Evolutionary conservation across 2,797 vertebrate species (phyloP).

Genomic region (Sebastiscus tertius): DNA sequence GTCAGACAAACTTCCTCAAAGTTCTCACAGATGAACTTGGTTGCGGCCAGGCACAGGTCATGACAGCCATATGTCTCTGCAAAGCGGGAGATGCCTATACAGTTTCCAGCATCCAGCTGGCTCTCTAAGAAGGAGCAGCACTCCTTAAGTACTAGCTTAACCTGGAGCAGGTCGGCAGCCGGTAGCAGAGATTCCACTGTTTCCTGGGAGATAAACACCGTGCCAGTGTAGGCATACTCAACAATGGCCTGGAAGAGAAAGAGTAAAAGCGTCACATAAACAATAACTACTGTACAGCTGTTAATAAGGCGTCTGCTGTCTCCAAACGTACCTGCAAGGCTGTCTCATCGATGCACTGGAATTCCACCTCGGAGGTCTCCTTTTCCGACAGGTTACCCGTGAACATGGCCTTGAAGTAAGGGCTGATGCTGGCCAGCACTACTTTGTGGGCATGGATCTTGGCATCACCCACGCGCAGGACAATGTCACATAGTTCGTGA

Average conservation of each 20-base stretch:
- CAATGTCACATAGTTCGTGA: constrained; percentile 95
- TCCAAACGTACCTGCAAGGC: constrained; percentile 86
- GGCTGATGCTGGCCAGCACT: constrained; percentile 97
- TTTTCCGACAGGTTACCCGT: constrained; percentile 97
- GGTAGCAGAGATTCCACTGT: constrained; percentile 97
- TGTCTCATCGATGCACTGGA: constrained; percentile 94
- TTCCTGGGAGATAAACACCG: constrained; percentile 97
- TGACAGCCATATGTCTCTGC: constrained; percentile 98
- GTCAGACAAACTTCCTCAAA: constrained; percentile 98
- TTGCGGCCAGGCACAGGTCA: constrained; percentile 94
- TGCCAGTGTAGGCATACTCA: constrained; percentile 97
- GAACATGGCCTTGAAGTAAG: constrained; percentile 99
- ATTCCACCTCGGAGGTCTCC: constrained; percentile 96
- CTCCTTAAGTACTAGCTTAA: constrained; percentile 97
- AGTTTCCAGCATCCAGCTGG: constrained; percentile 97
- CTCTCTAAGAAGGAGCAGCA: constrained; percentile 97
- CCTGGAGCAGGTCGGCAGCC: constrained; percentile 97
- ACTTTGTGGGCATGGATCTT: constrained; percentile 98
- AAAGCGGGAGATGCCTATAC: constrained; percentile 98
- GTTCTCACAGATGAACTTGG: constrained; percentile 96
- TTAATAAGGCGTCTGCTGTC: background rate
- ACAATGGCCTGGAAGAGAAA: constrained; percentile 89
- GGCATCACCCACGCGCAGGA: constrained; percentile 95
- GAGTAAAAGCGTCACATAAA: constrained; percentile 20
- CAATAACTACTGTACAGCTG: background rate